Conservation (phyloP, 2,797 vertebrate genomes). For the Ispidina lecontei region DNA sequence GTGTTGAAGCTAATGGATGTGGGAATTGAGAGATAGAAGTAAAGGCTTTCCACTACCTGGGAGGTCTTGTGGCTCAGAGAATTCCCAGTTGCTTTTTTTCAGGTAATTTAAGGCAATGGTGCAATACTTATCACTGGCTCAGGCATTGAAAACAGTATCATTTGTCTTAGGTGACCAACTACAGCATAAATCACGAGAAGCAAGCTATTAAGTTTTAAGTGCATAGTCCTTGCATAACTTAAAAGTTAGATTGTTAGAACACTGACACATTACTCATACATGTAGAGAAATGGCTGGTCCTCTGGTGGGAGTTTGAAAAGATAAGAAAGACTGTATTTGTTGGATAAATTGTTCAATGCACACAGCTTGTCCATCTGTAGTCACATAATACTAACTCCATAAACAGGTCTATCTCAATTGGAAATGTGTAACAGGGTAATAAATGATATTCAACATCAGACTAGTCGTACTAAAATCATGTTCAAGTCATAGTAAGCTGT, state of each 20-base stretch:
- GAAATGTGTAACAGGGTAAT: slow-evolving; percentile 15
- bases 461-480: slow-evolving; percentile 22
- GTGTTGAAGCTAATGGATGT: not conserved
- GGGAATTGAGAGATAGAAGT: not conserved
- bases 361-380: not conserved
- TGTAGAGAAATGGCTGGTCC: not conserved
- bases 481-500: slow-evolving; percentile 12
- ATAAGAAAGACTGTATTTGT: not conserved
- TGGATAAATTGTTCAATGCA: not conserved
- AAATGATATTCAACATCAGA: slow-evolving; percentile 45
- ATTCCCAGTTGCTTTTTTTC: not conserved
- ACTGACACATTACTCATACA: not conserved
- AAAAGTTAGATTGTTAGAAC: not conserved
- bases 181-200: not conserved
- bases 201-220: not conserved
- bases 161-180: not conserved
- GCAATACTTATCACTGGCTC: not conserved
- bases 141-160: not conserved
- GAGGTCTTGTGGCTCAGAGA: not conserved
- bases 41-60: not conserved
- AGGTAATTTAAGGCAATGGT: not conserved
- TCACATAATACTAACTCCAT: not conserved
- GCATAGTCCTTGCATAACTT: not conserved
- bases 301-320: not conserved
- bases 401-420: slow-evolving; percentile 13